Evolutionary conservation across 2,888 invertebrate species (phyloP).

Genomic region (Thecocarcelia acutangulata): DNA sequence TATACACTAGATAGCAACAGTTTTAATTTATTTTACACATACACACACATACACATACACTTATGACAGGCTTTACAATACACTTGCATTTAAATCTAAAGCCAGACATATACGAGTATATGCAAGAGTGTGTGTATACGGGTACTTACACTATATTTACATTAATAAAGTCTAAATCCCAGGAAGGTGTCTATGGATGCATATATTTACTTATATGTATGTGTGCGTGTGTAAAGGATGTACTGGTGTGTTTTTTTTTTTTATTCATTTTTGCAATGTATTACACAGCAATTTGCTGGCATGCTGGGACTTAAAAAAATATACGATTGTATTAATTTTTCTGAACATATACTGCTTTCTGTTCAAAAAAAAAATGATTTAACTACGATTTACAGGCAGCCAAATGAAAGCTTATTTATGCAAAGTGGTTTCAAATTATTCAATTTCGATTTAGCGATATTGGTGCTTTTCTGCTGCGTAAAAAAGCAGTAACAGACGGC

Average conservation of each 20-base stretch:
- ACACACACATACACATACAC: conserved; percentile 1
- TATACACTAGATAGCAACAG: conserved; percentile 41
- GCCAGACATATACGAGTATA: not conserved
- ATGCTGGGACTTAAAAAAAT: conserved; percentile 43
- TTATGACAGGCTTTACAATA: not conserved
- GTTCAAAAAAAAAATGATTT: conserved; percentile 14
- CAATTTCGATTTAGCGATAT: too few species aligned
- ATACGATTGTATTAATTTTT: not conserved
- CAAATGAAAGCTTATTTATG: not conserved
- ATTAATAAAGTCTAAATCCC: conserved; percentile 29
- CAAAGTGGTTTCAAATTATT: not conserved
- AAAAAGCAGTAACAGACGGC: too few species aligned
- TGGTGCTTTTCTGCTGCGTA: too few species aligned
- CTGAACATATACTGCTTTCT: conserved; percentile 1
- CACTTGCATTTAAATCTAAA: not conserved
- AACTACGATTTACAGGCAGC: not conserved
- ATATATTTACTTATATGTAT: not conserved
- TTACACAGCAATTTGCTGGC: conserved; percentile 55
- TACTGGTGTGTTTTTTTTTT: not conserved
- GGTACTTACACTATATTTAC: conserved; percentile 31
- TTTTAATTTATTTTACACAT: conserved; percentile 39
- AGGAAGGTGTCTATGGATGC: not conserved
- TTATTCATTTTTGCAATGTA: conserved; percentile 4
- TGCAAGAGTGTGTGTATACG: not conserved
- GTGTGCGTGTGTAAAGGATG: not conserved